Base-by-base conservation (phyloP, 2,113 vertebrate genomes). In the Heptranchias perlo region DNA sequence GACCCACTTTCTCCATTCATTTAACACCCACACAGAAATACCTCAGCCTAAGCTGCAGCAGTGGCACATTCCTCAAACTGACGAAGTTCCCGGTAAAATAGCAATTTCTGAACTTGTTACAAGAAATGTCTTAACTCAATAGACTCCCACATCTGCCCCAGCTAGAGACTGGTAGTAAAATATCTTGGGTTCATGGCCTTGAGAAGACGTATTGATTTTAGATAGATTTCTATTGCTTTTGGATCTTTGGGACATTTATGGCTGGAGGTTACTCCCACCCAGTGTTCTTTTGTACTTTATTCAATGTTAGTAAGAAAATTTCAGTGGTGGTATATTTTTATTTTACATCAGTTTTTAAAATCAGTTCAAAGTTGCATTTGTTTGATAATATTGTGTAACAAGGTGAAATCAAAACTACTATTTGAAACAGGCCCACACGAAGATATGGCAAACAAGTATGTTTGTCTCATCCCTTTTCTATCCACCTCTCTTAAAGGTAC, bases 101-200 rank as follows among this genome's bases (percentile, higher is more conserved):
- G 69, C 0, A 0, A 96, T 96, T 96, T 96, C 96, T 93, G 96
- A 94, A 28, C 44, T 0, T 0, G 96, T 84, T 89, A 96, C 96
- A 95, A 93, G 96, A 94, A 96, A 65, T 93, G 49, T 78, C 69
- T 96, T 44, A 96, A 96, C 49, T 96, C 96, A 82, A 96, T 96
- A 96, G 96, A 18, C 84, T 65, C 93, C 35, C 96, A 94, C 96
- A 73, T 96, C 96, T 96, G 96, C 96, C 76, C 96, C 96, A 96
- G 96, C 93, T 96, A 25, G 76, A 82, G 16, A 82, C 39, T 52
- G 86, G 49, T 54, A 28, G 25, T 35, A 54, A 91, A 31, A 39
- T 44, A 35, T 13, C 47, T 91, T 18, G 58, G 35, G 35, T 64
- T 93, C 91, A 39, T 39, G 58, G 35, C 16, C 91, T 93, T 39